A percentile compares a stretch with the other conserved stretches of the same genome.
phyloP scores from a whole-genome alignment of 2,113 vertebrate genomes.

The Albula goreensis region DNA sequence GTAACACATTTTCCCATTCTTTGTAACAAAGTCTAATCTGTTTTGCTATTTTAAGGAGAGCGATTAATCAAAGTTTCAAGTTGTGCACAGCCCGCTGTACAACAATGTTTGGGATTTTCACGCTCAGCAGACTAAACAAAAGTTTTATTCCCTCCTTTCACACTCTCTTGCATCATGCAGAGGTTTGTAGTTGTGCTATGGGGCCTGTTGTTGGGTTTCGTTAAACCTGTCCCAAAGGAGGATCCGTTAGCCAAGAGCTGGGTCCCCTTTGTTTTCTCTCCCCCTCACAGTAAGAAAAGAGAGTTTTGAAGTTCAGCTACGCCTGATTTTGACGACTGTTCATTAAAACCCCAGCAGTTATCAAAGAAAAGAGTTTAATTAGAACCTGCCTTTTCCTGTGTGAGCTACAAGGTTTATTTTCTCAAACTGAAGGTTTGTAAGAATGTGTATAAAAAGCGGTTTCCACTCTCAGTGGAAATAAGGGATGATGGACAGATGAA shows the following conservation, averaged over 20 bases:
- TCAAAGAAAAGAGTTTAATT: conserved; percentile 2
- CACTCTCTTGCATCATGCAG: not conserved
- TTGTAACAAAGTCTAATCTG: not conserved
- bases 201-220: not conserved
- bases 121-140: not conserved
- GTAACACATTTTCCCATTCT: not conserved
- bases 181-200: not conserved
- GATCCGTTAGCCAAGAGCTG: not conserved
- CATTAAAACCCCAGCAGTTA: not conserved
- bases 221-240: not conserved
- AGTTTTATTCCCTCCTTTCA: not conserved
- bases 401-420: not conserved
- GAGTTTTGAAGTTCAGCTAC: not conserved
- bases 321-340: not conserved
- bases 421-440: not conserved
- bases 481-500: not conserved
- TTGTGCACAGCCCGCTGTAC: not conserved
- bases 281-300: not conserved
- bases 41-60: not conserved
- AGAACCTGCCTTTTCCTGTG: not conserved
- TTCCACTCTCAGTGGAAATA: not conserved
- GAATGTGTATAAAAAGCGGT: not conserved
- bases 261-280: not conserved
- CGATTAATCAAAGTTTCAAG: not conserved
- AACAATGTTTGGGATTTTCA: not conserved